These are phyloP conservation scores for Neoscelio sp. DNA, from an alignment of 2,888 invertebrate species.

Conservation along the genomic window DNA sequence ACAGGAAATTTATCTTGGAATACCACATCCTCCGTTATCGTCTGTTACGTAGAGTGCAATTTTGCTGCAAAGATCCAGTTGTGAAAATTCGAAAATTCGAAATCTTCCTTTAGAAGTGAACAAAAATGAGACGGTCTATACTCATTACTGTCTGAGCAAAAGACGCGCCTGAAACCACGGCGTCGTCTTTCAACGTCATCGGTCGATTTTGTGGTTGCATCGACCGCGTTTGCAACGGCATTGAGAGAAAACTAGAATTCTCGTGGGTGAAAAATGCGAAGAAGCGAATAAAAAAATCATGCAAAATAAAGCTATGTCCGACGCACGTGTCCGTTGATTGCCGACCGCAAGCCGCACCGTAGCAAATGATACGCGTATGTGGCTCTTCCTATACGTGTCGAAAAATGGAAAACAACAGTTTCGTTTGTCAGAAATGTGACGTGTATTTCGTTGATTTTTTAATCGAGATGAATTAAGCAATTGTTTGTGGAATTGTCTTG, in stretches of 20 bases:
- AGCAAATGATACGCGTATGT: slow-evolving; percentile 43
- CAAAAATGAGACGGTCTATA: slow-evolving; percentile 21
- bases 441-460: too few species aligned
- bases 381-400: slow-evolving; percentile 33
- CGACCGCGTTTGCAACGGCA: slow-evolving; percentile 61
- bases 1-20: too few species aligned
- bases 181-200: slow-evolving; percentile 56
- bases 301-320: slow-evolving; percentile 49
- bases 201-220: slow-evolving; percentile 60
- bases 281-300: slow-evolving; percentile 22
- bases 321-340: slow-evolving; percentile 55
- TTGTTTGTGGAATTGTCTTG: too few species aligned
- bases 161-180: slow-evolving; percentile 53
- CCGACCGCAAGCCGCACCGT: slow-evolving; percentile 53
- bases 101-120: not conserved
- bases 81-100: not conserved
- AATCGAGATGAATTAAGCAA: too few species aligned
- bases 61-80: too few species aligned
- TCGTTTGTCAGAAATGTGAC: too few species aligned
- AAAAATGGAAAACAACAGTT: slow-evolving; percentile 22
- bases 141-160: slow-evolving; percentile 41
- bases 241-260: slow-evolving; percentile 64
- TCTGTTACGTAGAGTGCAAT: too few species aligned
- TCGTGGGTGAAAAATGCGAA: slow-evolving; percentile 38
- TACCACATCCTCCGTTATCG: too few species aligned